A percentile compares a stretch with the other conserved stretches of the same genome.
phyloP scores from a whole-genome alignment of 2,888 invertebrate species.

The Dryadula phaetusa region DNA sequence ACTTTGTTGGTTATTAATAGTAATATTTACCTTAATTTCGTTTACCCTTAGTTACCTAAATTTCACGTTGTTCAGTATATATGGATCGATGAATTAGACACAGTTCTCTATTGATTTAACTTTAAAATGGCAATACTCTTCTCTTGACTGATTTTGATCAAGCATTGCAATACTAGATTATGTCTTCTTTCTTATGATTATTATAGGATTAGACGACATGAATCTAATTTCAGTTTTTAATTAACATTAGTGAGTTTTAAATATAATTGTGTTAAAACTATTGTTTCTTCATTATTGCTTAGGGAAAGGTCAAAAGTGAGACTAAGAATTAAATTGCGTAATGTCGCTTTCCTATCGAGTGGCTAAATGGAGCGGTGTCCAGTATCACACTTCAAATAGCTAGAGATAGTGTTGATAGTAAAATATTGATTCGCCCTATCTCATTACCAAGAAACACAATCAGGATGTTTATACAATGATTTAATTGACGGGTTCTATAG shows the following conservation, averaged over 20 bases:
- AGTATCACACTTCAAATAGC: slow-evolving; percentile 55
- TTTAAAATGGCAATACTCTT: background rate
- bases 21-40: background rate
- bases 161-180: background rate
- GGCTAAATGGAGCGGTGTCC: slow-evolving; percentile 51
- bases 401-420: slow-evolving; percentile 54
- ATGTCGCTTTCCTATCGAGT: slow-evolving; percentile 44
- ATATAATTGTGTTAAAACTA: too few species aligned
- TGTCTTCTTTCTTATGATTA: slow-evolving; percentile 1
- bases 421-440: slow-evolving; percentile 57
- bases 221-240: slow-evolving; percentile 2
- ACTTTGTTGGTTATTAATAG: background rate
- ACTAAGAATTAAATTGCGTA: slow-evolving; percentile 21
- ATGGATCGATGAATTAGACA: too few species aligned
- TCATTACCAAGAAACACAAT: slow-evolving; percentile 57
- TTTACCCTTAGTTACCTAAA: too few species aligned
- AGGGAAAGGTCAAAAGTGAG: background rate
- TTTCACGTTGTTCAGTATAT: too few species aligned
- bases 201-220: background rate
- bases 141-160: background rate
- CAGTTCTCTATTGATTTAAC: background rate
- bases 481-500: slow-evolving; percentile 19
- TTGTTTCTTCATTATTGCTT: background rate
- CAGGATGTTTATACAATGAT: slow-evolving; percentile 39
- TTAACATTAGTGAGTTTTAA: too few species aligned